Conservation (phyloP, 2,888 invertebrate genomes). For the Eristalis pertinax region DNA sequence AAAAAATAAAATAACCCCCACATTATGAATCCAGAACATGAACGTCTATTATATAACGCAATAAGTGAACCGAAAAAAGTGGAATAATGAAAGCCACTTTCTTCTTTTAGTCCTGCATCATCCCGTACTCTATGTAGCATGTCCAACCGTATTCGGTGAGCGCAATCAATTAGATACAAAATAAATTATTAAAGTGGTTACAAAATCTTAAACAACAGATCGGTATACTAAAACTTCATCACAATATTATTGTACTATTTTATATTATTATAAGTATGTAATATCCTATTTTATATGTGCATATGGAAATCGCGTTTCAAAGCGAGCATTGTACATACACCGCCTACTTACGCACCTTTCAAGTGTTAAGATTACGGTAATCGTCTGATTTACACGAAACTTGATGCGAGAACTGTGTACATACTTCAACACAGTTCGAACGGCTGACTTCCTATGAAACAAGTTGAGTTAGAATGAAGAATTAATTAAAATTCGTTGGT, state of each 20-base stretch:
- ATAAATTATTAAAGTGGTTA: conserved; percentile 50
- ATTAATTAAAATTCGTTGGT: conserved; percentile 54
- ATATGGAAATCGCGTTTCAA: too few relatives aligned
- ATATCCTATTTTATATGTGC: too few relatives aligned
- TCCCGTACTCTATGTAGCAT: conserved; percentile 3
- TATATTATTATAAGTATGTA: too few relatives aligned
- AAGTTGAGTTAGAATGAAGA: conserved; percentile 57
- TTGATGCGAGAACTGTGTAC: conserved; percentile 48
- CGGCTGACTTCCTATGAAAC: neutral
- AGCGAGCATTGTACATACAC: conserved; percentile 25
- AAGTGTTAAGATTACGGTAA: conserved; percentile 52
- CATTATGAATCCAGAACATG: conserved; percentile 37
- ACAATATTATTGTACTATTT: too few relatives aligned
- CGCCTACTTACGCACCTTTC: conserved; percentile 50
- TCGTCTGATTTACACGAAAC: conserved; percentile 51
- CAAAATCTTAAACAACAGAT: conserved; percentile 22
- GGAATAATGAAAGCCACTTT: conserved; percentile 40
- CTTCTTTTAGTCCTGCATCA: neutral
- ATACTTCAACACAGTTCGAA: conserved; percentile 55
- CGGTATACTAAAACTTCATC: too few relatives aligned
- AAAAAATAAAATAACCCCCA: conserved; percentile 25
- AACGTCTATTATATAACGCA: conserved; percentile 51
- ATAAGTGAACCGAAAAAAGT: conserved; percentile 54
- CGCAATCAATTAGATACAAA: conserved; percentile 55
- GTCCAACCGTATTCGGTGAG: conserved; percentile 11